Evolutionary conservation across 1,140 invertebrate genomes (phyloP).

Genomic region (Aphis gossypii): DNA sequence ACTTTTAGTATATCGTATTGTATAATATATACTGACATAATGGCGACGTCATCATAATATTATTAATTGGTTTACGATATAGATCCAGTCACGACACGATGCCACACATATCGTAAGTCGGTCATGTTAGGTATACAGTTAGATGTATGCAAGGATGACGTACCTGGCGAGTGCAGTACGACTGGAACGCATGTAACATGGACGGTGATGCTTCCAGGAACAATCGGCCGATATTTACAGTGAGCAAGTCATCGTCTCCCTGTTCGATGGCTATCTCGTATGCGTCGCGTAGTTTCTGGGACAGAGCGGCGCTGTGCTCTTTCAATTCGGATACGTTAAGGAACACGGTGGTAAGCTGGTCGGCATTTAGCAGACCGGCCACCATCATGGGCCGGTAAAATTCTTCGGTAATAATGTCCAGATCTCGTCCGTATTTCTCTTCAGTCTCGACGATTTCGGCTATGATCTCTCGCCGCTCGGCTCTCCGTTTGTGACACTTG

Average conservation of each 20-base stretch:
- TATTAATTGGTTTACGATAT: too few species aligned
- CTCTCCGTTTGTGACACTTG: constrained; percentile 85
- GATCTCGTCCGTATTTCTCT: constrained; percentile 91
- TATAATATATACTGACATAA: too few species aligned
- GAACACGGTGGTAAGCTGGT: constrained; percentile 88
- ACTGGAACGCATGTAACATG: constrained; percentile 93
- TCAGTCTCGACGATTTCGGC: constrained; percentile 96
- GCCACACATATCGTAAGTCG: too few species aligned
- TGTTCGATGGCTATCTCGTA: constrained; percentile 84
- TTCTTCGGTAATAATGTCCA: constrained; percentile 90
- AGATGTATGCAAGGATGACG: not conserved
- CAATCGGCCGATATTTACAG: constrained; percentile 89
- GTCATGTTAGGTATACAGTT: too few species aligned
- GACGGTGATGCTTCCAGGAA: constrained; percentile 85
- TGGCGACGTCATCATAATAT: too few species aligned
- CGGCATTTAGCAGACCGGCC: constrained; percentile 76
- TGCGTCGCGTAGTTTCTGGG: constrained; percentile 83
- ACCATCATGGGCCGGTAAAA: constrained; percentile 93
- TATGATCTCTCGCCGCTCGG: constrained; percentile 92
- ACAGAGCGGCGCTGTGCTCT: constrained; percentile 85
- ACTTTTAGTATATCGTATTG: too few species aligned
- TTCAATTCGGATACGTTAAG: constrained; percentile 92
- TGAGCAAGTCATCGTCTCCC: constrained; percentile 82
- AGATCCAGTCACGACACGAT: too few species aligned
- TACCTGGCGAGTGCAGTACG: constrained; percentile 86